Evolutionary conservation across 2,113 vertebrate genomes (phyloP).

Genomic region (Ranitomeya variabilis): DNA sequence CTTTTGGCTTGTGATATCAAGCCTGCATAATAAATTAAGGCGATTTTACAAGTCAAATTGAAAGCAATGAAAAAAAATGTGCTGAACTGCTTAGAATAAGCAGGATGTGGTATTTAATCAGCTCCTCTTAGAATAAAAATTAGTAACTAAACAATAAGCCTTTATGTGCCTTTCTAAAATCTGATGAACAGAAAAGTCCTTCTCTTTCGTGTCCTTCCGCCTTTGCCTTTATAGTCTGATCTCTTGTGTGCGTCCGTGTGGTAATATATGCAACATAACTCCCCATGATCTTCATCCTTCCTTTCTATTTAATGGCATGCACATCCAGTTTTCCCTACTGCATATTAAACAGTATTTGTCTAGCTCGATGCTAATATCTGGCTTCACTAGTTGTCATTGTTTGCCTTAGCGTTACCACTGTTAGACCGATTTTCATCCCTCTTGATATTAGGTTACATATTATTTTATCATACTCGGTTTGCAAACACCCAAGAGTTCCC

Average conservation of each 20-base stretch:
- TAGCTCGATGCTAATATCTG: conserved; percentile 29
- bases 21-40: conserved; percentile 20
- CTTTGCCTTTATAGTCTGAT: conserved; percentile 46
- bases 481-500: background rate
- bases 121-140: conserved; percentile 52
- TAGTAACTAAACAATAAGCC: conserved; percentile 50
- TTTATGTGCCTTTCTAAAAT: conserved; percentile 43
- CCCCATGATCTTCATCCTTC: conserved; percentile 49
- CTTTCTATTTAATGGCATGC: conserved; percentile 39
- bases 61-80: conserved; percentile 29
- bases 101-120: conserved; percentile 54
- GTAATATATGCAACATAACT: conserved; percentile 47
- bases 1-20: background rate
- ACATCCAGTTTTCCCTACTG: conserved; percentile 41
- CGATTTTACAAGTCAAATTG: conserved; percentile 54
- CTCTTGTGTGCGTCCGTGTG: conserved; percentile 32
- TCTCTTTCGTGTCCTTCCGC: conserved; percentile 41
- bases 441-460: background rate
- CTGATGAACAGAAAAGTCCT: conserved; percentile 27
- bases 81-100: conserved; percentile 47
- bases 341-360: conserved; percentile 41
- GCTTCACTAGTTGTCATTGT: background rate
- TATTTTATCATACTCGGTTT: background rate
- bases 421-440: background rate
- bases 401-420: background rate